Conservation (phyloP, 2,797 vertebrate species). For the Intellagama lesueurii region DNA sequence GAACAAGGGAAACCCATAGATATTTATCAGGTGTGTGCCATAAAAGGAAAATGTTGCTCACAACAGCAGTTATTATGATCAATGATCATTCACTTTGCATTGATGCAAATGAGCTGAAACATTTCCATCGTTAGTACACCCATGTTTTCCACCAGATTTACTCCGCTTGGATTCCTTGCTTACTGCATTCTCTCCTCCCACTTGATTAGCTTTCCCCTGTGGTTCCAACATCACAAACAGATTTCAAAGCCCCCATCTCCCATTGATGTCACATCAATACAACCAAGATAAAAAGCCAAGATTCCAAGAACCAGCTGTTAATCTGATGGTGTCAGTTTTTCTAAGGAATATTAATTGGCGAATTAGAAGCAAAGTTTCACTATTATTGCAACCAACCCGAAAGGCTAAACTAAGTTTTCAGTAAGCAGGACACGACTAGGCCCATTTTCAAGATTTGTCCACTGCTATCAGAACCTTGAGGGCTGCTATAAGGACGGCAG, state of each 20-base stretch:
- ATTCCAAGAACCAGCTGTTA: constrained; percentile 45
- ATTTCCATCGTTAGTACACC: not conserved
- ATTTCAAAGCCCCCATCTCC: constrained; percentile 44
- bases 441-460: not conserved
- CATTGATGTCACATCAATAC: constrained; percentile 63
- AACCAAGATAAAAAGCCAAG: constrained; percentile 57
- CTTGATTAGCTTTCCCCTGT: not conserved
- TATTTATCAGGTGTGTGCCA: not conserved
- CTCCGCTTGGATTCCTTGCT: not conserved
- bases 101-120: not conserved
- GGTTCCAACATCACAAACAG: constrained; percentile 44
- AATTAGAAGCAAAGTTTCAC: constrained; percentile 48
- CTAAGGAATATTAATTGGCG: constrained; percentile 53
- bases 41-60: not conserved
- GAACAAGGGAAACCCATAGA: not conserved
- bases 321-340: not conserved
- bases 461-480: not conserved
- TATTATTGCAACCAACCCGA: constrained; percentile 34
- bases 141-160: not conserved
- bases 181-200: not conserved
- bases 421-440: not conserved
- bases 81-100: not conserved
- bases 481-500: not conserved
- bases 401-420: not conserved
- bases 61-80: too few relatives aligned